A percentile compares a stretch with the other conserved stretches of the same genome.
Evolutionary conservation across 1,140 invertebrate species (phyloP).

Genomic region (Megalonaias nervosa): DNA sequence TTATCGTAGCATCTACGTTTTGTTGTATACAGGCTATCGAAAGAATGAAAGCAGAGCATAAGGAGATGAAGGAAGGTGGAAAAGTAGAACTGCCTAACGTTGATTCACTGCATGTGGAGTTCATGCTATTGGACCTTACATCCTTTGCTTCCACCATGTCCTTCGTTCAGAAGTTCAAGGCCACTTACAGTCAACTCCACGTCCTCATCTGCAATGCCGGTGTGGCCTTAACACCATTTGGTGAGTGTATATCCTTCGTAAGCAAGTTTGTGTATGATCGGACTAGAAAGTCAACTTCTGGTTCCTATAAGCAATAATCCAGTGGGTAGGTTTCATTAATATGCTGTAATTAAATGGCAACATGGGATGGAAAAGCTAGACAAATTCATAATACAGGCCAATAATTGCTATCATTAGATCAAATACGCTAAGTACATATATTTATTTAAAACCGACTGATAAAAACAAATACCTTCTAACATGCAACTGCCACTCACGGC

Average conservation of each 20-base stretch:
- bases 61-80: neutral
- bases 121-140: constrained; percentile 30
- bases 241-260: neutral
- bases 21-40: constrained; percentile 18
- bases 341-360: too few relatives aligned
- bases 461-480: too few relatives aligned
- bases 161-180: constrained; percentile 25
- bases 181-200: constrained; percentile 15
- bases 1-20: neutral
- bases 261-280: too few relatives aligned
- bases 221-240: constrained; percentile 15
- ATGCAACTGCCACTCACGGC: too few relatives aligned
- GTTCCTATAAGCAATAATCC: too few relatives aligned
- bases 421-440: too few relatives aligned
- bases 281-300: too few relatives aligned
- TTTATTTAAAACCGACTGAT: too few relatives aligned
- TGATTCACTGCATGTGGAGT: constrained; percentile 18
- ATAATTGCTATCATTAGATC: too few relatives aligned
- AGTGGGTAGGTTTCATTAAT: too few relatives aligned
- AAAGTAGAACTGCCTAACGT: neutral
- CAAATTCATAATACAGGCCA: too few relatives aligned
- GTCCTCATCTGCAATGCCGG: constrained; percentile 38
- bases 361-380: too few relatives aligned
- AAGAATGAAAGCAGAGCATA: constrained; percentile 29
- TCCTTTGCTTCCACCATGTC: constrained; percentile 20